Base-by-base conservation (phyloP, 2,113 vertebrate genomes). In the Struthidea cinerea region DNA sequence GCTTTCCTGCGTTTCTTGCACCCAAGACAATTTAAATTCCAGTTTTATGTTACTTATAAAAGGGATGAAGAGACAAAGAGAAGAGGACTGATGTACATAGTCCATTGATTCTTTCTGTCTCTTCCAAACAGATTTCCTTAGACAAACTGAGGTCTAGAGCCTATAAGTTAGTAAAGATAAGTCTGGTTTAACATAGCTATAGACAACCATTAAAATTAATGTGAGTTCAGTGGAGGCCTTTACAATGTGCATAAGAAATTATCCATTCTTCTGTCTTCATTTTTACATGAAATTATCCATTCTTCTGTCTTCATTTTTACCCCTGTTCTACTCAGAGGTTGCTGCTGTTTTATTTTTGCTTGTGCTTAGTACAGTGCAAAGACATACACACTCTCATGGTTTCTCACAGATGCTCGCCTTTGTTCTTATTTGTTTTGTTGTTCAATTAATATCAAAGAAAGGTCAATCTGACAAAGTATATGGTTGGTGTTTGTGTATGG, bases 391-490 rank as follows among this genome's bases (percentile, higher is more conserved):
- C 17, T 84, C 63, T 24, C 28, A 30, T 71, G 55, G 12, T 91
- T 92, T 65, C 53, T 83, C 61, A 80, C 1, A 2, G 80, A 94
- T 91, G 77, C 47, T 84, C 19, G 42, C 53, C 44, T 89, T 95
- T 86, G 60, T 91, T 93, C 88, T 79, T 91, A 35, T 73, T 91
- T 87, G 71, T 86, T 92, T 92, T 89, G 69, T 93, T 87, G 63
- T 83, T 93, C 90, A 93, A 93, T 96, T 93, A 96, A 95, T 94
- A 95, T 88, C 84, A 94, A 96, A 82, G 68, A 95, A 97, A 97
- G 97, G 95, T 96, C 96, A 96, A 76, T 81, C 68, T 94, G 96
- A 96, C 87, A 96, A 95, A 88, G 76, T 92, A 57, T 84, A 60
- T 80, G 47, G 75, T 41, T 91, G 67, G 73, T 94, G 88, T 92